A percentile compares a stretch with the other conserved stretches of the same genome.
These are phyloP conservation scores for Clunio marinus DNA, from an alignment of 2,888 invertebrate species.

Conservation along the genomic window DNA sequence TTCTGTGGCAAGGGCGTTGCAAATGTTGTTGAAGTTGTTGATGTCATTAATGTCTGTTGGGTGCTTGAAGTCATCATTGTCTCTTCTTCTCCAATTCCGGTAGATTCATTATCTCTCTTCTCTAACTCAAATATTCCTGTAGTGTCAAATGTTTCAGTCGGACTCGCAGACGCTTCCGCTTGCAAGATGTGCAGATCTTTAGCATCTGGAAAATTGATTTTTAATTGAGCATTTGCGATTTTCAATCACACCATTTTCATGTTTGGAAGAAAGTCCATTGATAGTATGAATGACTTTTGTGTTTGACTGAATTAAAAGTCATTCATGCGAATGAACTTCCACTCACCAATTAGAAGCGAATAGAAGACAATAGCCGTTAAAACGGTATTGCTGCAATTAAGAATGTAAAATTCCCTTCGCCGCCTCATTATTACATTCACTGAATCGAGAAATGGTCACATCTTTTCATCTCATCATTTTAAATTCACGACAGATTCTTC, in stretches of 20 bases:
- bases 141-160: conserved; percentile 31
- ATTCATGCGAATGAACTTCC: conserved; percentile 14
- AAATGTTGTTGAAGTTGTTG: not conserved
- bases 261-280: too few species aligned
- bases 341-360: conserved; percentile 35
- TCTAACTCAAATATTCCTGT: conserved; percentile 14
- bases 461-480: conserved; percentile 24
- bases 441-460: conserved; percentile 25
- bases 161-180: conserved; percentile 9
- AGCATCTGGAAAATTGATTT: conserved; percentile 38
- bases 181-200: conserved; percentile 28
- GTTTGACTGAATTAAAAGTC: not conserved
- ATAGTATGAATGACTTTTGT: too few species aligned
- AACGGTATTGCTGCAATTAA: conserved; percentile 35
- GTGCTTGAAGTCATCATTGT: not conserved
- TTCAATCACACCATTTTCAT: not conserved
- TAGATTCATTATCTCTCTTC: conserved; percentile 7
- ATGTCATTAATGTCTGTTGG: not conserved
- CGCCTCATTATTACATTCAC: conserved; percentile 37
- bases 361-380: conserved; percentile 37
- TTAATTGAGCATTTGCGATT: conserved; percentile 5
- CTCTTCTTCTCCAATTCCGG: not conserved
- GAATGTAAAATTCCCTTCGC: conserved; percentile 28
- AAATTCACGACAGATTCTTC: not conserved
- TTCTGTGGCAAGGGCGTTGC: not conserved